Percentiles rank a stretch among this genome's conserved stretches.
Conservation (phyloP, 2,113 vertebrate genomes). For the Cyanoderma ruficeps region DNA sequence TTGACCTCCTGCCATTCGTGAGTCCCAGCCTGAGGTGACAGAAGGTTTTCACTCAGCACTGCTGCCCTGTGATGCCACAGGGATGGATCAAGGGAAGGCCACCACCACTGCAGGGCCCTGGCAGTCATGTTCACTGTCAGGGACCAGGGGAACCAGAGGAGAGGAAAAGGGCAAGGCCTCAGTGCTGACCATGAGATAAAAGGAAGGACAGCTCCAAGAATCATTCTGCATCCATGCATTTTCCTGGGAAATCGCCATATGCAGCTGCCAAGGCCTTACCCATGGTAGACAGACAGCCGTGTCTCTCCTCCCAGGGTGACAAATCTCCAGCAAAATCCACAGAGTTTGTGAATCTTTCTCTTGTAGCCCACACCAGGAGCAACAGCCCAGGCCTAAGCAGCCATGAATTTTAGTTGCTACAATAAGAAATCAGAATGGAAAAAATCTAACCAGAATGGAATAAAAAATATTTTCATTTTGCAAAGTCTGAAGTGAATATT, state of each 20-base stretch:
- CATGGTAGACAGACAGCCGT: fast-evolving
- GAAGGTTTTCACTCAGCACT: background rate
- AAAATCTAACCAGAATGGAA: background rate
- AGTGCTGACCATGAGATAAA: background rate
- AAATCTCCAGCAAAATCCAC: background rate
- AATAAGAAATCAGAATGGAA: background rate
- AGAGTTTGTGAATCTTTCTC: background rate
- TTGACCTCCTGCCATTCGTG: fast-evolving
- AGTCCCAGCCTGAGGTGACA: background rate
- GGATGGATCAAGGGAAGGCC: background rate
- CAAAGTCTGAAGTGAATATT: background rate
- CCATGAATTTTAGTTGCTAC: background rate
- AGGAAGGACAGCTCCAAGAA: background rate
- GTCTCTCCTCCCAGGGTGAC: background rate
- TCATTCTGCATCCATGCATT: background rate
- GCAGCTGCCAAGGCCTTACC: background rate
- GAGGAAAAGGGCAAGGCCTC: background rate
- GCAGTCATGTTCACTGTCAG: background rate
- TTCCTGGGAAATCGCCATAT: background rate
- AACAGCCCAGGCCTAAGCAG: background rate
- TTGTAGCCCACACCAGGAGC: background rate
- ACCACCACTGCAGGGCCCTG: fast-evolving
- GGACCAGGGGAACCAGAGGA: background rate
- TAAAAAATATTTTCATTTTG: constrained; percentile 23
- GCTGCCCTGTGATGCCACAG: background rate